phyloP scores from a whole-genome alignment of 2,113 vertebrate genomes.

The Struthio camelus region DNA sequence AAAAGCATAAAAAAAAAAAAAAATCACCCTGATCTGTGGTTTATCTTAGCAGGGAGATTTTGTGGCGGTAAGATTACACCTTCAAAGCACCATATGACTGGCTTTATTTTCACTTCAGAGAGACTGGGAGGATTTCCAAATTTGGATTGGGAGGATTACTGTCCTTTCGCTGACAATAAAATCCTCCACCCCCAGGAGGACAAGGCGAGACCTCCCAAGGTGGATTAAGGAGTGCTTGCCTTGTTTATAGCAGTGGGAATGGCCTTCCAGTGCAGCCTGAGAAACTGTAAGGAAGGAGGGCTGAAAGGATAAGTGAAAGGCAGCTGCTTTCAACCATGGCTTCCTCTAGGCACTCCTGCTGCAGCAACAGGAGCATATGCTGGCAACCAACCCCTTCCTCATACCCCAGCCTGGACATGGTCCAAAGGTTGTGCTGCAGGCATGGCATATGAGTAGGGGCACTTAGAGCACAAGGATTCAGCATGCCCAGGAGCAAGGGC shows the following conservation, averaged over 20 bases:
- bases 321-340: neutral
- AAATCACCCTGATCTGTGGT: neutral
- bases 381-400: neutral
- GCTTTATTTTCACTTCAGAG: slow-evolving; percentile 73
- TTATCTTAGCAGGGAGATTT: slow-evolving; percentile 23
- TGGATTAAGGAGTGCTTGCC: slow-evolving; percentile 32
- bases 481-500: neutral
- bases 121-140: slow-evolving; percentile 71
- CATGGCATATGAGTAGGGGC: neutral
- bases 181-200: slow-evolving; percentile 2
- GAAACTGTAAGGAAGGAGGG: neutral
- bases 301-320: neutral
- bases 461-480: neutral
- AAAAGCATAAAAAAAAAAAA: neutral
- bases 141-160: slow-evolving; percentile 76
- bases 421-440: no score
- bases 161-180: slow-evolving; percentile 56
- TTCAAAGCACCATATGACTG: slow-evolving; percentile 62
- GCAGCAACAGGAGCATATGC: neutral
- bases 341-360: neutral
- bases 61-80: slow-evolving; percentile 60
- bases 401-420: neutral
- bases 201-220: slow-evolving; percentile 68
- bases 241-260: neutral
- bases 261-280: neutral